Base-by-base conservation (phyloP, 1,140 invertebrate genomes). In the Bombus turneri region DNA sequence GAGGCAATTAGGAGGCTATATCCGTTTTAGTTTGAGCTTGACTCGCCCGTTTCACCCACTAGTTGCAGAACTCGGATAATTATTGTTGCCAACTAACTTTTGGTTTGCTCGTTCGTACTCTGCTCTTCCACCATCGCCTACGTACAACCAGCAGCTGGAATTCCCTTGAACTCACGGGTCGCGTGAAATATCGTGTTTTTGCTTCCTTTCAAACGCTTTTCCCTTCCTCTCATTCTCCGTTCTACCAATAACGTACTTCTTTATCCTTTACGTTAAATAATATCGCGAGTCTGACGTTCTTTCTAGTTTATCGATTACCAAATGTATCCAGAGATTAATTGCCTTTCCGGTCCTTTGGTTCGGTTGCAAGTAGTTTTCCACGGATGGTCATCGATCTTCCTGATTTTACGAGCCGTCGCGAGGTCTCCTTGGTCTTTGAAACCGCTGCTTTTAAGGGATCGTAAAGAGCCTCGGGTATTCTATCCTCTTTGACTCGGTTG, bases 61-160 rank as follows among this genome's bases (percentile, higher is more conserved):
- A 93, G 92, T 93, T 91, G 87, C 90, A 91, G 90, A 94, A 94
- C 93, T 94, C 92, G 81, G 90, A 92, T 94, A 94, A 94, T 94
- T 94, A 94, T 93, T 92, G 93, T 94, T 94, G 87, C 88, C 88
- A 94, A 90, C 90, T 90, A 88, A 88, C 87, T 90, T 86, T 82
- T 72, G 78, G 88, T 86, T 92, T 80, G 74, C 88, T 39, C 82
- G 82, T 68, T 81, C 74, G 85, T 77, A 43, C 74, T 75, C 75
- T 28, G 71, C 18, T 18, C 66, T 34, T 53, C 47, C 47, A 53
- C 47, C 47, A 8, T 3, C 47, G 1, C 0, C 18, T 22, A 22
- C 18, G 18, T 53, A 22, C 47, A 8, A 53, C 47, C 47, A 53
- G 47, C 6, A 53, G 18, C 18, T 53, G 47, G 47, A 81, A 72